Base-by-base conservation (phyloP, 1,140 invertebrate genomes). In the Marisa cornuarietis region DNA sequence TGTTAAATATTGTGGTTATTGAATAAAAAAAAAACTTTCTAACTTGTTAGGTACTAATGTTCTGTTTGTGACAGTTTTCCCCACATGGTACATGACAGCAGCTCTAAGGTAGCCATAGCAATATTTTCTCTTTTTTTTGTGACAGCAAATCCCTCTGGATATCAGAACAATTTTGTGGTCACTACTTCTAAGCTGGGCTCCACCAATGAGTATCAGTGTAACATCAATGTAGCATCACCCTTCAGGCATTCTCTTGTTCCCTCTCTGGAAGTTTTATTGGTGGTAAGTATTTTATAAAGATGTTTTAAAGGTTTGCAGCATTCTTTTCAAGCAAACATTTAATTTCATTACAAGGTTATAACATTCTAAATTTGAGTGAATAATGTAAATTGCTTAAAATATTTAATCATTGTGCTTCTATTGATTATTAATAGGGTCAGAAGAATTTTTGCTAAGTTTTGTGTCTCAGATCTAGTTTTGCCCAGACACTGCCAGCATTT, bases 161-260 rank as follows among this genome's bases (percentile, higher is more conserved):
- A 49, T 18, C 18, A 51, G 58, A 66, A 66, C 42, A 18, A n/a
- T 18, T 76, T 76, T 22, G 4, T 5, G 11, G 75, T 66, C 8
- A 76, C 61, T 18, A 66, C 75, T 20, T 13, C 20, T 61, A 0
- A 16, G 24, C 9, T 75, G 58, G 73, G 73, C 8, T 24, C 65
- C 22, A 68, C 65, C 26, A 66, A 66, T 7, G 75, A 76, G 24
- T 76, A 66, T 49, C 75, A 76, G 31, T 76, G 75, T 66, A 76
- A 76, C 42, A 49, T 76, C 18, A 31, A 26, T 7, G 75, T 76
- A 6, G 52, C 3, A 20, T 14, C 7, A 14, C 0, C n/a, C 13
- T 20, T 76, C 42, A 1, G 3, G 24, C 61, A 63, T 0, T n/a
- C 52, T 14, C 0, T 9, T 49, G 24, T 49, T n/a, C 13, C 61